phyloP scores from a whole-genome alignment of 1,140 invertebrate species.

The Trichonephila clavipes region DNA sequence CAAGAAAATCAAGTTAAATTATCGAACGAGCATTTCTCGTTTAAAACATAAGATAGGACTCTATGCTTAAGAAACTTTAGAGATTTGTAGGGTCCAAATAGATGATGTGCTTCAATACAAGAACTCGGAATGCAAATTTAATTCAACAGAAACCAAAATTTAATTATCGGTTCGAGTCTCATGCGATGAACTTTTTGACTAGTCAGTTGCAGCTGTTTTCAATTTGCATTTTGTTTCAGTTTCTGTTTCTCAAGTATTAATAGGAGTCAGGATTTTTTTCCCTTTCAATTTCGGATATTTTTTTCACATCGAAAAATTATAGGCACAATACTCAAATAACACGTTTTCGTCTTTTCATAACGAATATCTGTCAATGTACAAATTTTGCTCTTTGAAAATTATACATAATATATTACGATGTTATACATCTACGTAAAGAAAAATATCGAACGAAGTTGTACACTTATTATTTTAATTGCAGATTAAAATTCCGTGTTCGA shows the following conservation, averaged over 20 bases:
- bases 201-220: constrained; percentile 70
- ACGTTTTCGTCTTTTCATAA: background rate
- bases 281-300: background rate
- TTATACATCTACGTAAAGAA: no score
- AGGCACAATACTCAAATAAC: background rate
- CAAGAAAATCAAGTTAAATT: constrained; percentile 67
- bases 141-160: constrained; percentile 73
- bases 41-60: constrained; percentile 48
- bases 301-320: constrained; percentile 32
- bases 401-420: no score
- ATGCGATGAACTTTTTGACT: constrained; percentile 52
- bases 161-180: constrained; percentile 74
- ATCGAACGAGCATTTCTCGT: constrained; percentile 47
- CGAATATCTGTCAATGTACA: no score
- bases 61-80: constrained; percentile 27
- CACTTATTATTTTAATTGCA: no score
- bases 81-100: constrained; percentile 30
- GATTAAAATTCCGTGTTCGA: no score
- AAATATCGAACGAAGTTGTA: no score
- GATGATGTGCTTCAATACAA: constrained; percentile 52
- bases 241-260: constrained; percentile 48
- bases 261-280: constrained; percentile 24
- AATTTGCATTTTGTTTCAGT: constrained; percentile 58
- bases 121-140: constrained; percentile 65
- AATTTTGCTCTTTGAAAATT: no score